Evolutionary conservation across 2,113 vertebrate genomes (phyloP).

Genomic region (Tychaedon coryphoeus): DNA sequence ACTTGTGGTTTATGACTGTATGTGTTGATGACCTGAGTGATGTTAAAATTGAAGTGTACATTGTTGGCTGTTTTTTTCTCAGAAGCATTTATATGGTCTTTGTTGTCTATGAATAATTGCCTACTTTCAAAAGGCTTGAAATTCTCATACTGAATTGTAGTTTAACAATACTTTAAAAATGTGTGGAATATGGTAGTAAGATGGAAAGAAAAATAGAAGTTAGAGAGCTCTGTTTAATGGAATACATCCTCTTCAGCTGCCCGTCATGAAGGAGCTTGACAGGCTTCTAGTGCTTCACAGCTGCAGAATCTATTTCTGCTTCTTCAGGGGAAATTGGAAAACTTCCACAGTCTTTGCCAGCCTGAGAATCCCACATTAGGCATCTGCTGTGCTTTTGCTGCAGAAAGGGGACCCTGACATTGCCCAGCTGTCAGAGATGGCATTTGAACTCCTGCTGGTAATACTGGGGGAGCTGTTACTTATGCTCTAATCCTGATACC

Average conservation of each 20-base stretch:
- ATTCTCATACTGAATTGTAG: background rate
- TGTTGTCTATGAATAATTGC: background rate
- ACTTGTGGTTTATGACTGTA: background rate
- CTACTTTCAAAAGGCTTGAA: background rate
- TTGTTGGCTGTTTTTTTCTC: background rate
- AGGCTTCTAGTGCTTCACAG: constrained; percentile 32
- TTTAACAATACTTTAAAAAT: background rate
- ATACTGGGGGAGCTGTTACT: background rate
- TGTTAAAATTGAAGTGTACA: background rate
- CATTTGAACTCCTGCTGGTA: constrained; percentile 13
- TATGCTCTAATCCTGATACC: background rate
- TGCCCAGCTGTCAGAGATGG: constrained; percentile 20
- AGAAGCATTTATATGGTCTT: background rate
- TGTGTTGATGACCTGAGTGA: background rate
- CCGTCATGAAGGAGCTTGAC: constrained; percentile 30
- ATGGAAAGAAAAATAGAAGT: background rate
- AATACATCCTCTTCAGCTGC: constrained; percentile 32
- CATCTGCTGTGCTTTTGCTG: background rate
- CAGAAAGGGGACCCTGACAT: constrained; percentile 15
- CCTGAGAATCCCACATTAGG: background rate
- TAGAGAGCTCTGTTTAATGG: background rate
- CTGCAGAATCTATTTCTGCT: constrained; percentile 40
- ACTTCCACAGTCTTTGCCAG: constrained; percentile 17
- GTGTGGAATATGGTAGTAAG: background rate
- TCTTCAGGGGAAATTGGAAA: constrained; percentile 33